phyloP scores from a whole-genome alignment of 2,113 vertebrate species.

The Sardina pilchardus region DNA sequence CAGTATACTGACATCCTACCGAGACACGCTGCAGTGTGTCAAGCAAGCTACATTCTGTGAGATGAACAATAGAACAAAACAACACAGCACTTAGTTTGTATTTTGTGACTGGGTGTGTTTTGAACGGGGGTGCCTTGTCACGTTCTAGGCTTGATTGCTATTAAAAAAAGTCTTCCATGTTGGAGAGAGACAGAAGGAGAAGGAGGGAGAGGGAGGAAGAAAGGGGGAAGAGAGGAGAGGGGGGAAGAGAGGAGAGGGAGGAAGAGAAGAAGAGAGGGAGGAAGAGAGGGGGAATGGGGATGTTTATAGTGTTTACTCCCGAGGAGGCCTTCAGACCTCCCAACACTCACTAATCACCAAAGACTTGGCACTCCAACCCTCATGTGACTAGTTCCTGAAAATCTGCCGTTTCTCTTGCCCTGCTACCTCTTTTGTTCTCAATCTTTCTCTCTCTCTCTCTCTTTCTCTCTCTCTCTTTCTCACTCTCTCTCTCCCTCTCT shows the following conservation, averaged over 20 bases:
- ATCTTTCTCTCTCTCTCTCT: too few relatives aligned
- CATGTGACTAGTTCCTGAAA: background rate
- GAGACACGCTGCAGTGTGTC: background rate
- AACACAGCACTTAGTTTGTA: background rate
- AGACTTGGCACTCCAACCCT: background rate
- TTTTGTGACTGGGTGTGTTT: background rate
- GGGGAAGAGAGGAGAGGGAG: background rate
- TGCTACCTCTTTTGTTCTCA: background rate
- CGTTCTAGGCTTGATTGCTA: background rate
- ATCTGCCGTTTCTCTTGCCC: background rate
- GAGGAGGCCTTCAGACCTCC: background rate
- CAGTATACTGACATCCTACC: background rate
- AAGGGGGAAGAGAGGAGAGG: background rate
- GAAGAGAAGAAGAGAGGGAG: background rate
- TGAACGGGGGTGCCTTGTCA: background rate
- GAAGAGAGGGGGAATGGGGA: background rate
- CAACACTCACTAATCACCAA: background rate
- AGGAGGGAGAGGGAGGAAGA: background rate
- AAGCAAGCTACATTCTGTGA: background rate
- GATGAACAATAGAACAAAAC: background rate
- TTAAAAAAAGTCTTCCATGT: background rate
- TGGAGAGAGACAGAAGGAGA: background rate
- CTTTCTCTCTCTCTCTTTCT: background rate
- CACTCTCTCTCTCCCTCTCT: background rate
- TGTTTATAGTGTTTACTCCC: background rate